Base-by-base conservation (phyloP, 2,888 invertebrate species). In the Amblyjoppa proteus region DNA sequence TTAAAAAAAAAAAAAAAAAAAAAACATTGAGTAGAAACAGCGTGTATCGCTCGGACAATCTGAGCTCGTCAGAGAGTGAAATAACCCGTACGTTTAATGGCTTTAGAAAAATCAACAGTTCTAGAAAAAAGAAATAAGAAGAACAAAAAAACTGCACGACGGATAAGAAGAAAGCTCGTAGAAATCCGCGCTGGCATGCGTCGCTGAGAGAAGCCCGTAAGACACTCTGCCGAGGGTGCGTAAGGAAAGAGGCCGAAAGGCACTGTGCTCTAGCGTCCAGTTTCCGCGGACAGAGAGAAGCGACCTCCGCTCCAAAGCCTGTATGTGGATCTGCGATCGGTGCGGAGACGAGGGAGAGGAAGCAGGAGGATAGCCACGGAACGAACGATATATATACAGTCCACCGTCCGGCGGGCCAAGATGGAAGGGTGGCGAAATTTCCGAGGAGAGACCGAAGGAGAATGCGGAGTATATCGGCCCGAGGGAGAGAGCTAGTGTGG, bases 401-500 rank as follows among this genome's bases (percentile, higher is more conserved):
- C 7, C 45, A 13, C 66, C 34, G 77, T 81, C 49, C 51, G 31
- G 69, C 66, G 53, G 66, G 66, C 51, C 76, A 75, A 77, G 41
- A 28, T 66, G 71, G 61, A 70, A 49, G 66, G 73, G 61, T 66
- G 69, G 68, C 51, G 68, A 68, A 74, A 73, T 71, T 38, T 53
- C 56, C 49, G 49, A 68, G 73, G 49, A 71, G 73, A 75, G 73
- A 86, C 78, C 61, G 80, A 77, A 73, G 71, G 78, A 66, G 84
- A 85, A 81, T 82, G 81, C 76, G 76, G 80, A 83, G 80, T 83
- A 58, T 28, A 85, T 85, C 77, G 84, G 73, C 73, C 80, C 76
- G 85, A 89, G 89, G 87, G 89, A 89, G 90, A 79, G 87, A 87
- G 90, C 91, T 38, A 92, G 93, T 92, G 94, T 91, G 93, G 93